These are phyloP conservation scores for Steinernema khuongi DNA, from an alignment of 1,140 invertebrate species.

Conservation along the genomic window DNA sequence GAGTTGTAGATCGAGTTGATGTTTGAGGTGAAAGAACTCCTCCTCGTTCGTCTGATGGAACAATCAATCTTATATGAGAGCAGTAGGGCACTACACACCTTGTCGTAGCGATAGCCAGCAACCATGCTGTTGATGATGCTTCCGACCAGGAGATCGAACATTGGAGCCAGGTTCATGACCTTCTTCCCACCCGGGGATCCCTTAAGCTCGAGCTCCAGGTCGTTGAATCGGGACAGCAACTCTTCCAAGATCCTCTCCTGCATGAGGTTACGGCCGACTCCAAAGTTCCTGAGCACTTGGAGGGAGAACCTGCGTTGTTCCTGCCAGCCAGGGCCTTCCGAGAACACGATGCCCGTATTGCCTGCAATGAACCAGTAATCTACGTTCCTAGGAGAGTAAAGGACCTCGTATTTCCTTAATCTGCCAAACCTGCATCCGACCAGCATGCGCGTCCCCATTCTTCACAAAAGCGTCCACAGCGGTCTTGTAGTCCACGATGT, in stretches of 20 bases:
- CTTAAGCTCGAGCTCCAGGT: not conserved
- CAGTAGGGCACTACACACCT: conserved; percentile 14
- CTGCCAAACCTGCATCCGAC: not conserved
- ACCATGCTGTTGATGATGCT: conserved; percentile 20
- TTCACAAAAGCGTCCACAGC: conserved; percentile 15
- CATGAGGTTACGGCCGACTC: conserved; percentile 29
- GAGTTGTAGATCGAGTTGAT: not conserved
- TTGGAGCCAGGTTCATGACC: not conserved
- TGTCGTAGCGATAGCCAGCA: conserved; percentile 9
- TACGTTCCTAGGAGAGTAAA: not conserved
- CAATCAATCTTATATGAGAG: not conserved
- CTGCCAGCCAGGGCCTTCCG: conserved; percentile 25
- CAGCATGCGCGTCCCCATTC: conserved; percentile 1
- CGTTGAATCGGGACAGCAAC: not conserved
- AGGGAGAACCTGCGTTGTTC: conserved; percentile 26
- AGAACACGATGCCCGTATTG: not conserved
- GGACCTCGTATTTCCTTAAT: not conserved
- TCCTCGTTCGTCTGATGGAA: not conserved
- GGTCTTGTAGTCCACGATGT: not conserved
- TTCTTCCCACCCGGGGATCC: not conserved
- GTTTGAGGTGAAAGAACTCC: conserved; percentile 14
- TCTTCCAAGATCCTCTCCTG: conserved; percentile 20
- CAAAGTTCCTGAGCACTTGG: conserved; percentile 20
- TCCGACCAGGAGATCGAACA: conserved; percentile 19
- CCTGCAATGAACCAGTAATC: not conserved